These are phyloP conservation scores for Hyperoplus lanceolatus DNA, from an alignment of 2,797 vertebrate species.

Conservation along the genomic window DNA sequence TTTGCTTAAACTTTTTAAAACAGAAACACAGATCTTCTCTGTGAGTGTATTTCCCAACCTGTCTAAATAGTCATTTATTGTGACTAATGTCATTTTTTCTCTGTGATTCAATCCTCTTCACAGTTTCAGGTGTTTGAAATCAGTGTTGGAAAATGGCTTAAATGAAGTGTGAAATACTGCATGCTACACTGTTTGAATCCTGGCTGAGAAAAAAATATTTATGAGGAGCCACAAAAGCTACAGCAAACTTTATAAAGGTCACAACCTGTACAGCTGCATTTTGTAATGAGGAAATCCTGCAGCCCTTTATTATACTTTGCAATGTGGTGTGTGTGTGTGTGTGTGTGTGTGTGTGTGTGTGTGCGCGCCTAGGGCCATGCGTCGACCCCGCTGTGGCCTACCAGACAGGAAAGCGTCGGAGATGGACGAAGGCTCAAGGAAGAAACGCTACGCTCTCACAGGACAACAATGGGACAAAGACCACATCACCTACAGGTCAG, in stretches of 20 bases:
- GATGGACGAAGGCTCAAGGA: slow-evolving; percentile 83
- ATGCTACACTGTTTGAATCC: background rate
- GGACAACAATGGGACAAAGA: slow-evolving; percentile 84
- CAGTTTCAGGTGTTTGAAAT: background rate
- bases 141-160: background rate
- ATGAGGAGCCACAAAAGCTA: background rate
- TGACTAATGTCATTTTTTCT: background rate
- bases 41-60: background rate
- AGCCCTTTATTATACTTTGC: background rate
- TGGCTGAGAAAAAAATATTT: background rate
- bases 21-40: too few species aligned
- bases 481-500: slow-evolving; percentile 85
- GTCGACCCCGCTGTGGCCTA: slow-evolving; percentile 92
- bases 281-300: slow-evolving; percentile 1
- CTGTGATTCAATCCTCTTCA: background rate
- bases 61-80: background rate
- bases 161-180: too few species aligned
- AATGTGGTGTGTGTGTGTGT: slow-evolving; percentile 12
- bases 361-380: slow-evolving; percentile 90
- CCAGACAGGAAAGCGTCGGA: slow-evolving; percentile 88
- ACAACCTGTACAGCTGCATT: background rate
- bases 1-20: background rate
- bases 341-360: slow-evolving; percentile 8
- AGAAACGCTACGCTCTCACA: slow-evolving; percentile 89
- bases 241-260: background rate